Conservation (phyloP, 2,797 vertebrate genomes). For the Orientallactaga sibirica region DNA sequence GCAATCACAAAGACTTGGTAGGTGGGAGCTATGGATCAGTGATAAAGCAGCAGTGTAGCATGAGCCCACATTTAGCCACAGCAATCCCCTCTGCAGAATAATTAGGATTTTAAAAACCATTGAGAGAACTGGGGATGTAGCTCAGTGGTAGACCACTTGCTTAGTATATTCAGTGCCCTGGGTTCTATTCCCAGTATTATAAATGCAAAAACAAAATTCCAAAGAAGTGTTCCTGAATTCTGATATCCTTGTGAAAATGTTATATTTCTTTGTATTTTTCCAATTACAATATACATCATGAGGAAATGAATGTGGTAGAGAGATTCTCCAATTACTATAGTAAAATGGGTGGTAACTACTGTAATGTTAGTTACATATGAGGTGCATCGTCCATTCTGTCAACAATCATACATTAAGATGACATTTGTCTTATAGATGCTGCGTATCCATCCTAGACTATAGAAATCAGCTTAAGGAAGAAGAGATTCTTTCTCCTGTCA, state of each 20-base stretch:
- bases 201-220: background rate
- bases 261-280: background rate
- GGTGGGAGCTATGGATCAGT: too few species aligned
- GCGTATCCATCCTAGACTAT: background rate
- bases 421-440: background rate
- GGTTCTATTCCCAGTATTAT: background rate
- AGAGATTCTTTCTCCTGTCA: background rate
- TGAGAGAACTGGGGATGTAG: background rate
- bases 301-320: background rate
- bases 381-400: background rate
- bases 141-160: background rate
- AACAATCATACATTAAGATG: background rate
- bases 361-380: background rate
- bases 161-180: background rate
- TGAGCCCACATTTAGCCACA: too few species aligned
- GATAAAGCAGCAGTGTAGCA: too few species aligned
- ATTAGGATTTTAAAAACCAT: too few species aligned
- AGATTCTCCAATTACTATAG: background rate
- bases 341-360: background rate
- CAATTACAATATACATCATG: background rate
- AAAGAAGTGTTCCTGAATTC: background rate
- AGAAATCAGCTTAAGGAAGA: background rate
- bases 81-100: too few species aligned
- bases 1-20: too few species aligned
- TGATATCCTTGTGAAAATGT: background rate